These are phyloP conservation scores for Oreohelix idahoensis DNA, from an alignment of 1,140 invertebrate species.

Conservation along the genomic window DNA sequence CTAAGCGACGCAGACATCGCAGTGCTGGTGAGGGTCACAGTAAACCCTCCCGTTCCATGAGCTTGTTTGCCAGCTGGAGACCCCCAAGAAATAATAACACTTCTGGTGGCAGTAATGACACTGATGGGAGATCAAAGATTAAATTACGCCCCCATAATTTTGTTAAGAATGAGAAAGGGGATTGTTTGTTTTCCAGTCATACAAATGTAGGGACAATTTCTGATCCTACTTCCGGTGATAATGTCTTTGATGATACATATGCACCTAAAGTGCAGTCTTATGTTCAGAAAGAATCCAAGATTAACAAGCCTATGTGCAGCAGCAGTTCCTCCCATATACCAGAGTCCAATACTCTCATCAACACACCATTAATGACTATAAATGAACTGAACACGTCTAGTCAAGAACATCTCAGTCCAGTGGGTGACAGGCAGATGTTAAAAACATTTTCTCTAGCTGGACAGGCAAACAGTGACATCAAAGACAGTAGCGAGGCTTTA, in stretches of 20 bases:
- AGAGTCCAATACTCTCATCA: not conserved
- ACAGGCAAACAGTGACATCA: not conserved
- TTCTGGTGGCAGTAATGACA: not conserved
- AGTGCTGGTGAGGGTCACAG: conserved; percentile 64
- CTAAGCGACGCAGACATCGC: conserved; percentile 63
- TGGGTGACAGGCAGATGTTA: not conserved
- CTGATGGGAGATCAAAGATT: not conserved
- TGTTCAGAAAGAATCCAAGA: not conserved
- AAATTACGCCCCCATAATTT: conserved; percentile 44
- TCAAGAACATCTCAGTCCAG: not conserved
- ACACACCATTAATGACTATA: conserved; percentile 31
- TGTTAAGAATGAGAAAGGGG: conserved; percentile 43
- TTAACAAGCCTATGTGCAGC: not conserved
- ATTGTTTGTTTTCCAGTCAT: conserved; percentile 17
- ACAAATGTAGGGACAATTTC: not conserved
- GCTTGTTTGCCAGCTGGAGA: conserved; percentile 59
- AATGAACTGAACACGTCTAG: conserved; percentile 3
- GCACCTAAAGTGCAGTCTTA: not conserved
- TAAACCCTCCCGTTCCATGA: conserved; percentile 57
- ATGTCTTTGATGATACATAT: not conserved
- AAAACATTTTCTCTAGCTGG: not conserved
- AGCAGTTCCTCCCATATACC: not conserved
- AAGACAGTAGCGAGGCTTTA: not conserved
- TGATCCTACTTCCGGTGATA: not conserved
- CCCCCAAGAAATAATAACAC: conserved; percentile 33